Conservation (phyloP, 2,113 vertebrate species). For the Aegithalos caudatus region DNA sequence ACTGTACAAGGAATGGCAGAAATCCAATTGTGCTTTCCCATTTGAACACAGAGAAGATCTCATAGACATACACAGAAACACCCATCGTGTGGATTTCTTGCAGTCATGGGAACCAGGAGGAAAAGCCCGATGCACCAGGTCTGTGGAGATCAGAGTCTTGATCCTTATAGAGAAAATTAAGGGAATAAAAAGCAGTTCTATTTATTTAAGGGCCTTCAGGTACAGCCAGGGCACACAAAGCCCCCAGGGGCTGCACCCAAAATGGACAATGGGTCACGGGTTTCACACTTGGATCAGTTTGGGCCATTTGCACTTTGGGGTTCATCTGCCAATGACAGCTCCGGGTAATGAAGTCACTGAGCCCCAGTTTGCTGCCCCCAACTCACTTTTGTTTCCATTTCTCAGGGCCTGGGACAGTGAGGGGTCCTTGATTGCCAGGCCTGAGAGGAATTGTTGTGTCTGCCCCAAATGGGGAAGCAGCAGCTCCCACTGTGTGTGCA, state of each 20-base stretch:
- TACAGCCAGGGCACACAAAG: fast-evolving
- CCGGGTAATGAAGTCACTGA: neutral
- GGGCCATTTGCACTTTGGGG: neutral
- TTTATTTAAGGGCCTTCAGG: neutral
- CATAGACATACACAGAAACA: neutral
- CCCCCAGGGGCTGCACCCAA: neutral
- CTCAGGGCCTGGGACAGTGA: neutral
- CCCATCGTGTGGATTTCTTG: neutral
- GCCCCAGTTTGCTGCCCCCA: neutral
- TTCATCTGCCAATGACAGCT: neutral
- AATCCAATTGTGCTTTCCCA: neutral
- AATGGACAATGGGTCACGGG: fast-evolving
- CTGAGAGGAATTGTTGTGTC: neutral
- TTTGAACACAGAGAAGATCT: neutral
- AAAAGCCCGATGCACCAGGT: neutral
- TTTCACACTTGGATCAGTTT: neutral
- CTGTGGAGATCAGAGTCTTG: neutral
- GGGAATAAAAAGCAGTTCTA: neutral
- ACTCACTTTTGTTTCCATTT: neutral
- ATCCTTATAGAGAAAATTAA: neutral
- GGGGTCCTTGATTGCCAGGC: neutral
- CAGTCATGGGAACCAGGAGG: neutral
- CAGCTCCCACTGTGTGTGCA: neutral
- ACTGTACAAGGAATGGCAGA: neutral
- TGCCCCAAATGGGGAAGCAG: neutral